Evolutionary conservation across 2,888 invertebrate genomes (phyloP).

Genomic region (Eristalinus aeneus): DNA sequence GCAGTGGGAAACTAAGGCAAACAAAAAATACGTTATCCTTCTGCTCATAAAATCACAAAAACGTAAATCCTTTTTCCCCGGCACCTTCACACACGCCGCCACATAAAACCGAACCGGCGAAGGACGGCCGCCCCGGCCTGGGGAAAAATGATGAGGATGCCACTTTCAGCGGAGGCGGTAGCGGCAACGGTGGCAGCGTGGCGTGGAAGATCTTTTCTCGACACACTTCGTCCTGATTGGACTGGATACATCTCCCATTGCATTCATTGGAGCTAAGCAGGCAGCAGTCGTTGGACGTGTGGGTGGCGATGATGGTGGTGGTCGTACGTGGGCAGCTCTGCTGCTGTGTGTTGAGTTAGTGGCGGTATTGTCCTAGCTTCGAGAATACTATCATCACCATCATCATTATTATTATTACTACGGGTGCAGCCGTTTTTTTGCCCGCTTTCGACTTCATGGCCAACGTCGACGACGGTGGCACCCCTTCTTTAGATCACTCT

Average conservation of each 20-base stretch:
- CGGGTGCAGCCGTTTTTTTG: conserved; percentile 38
- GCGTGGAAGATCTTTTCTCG: not conserved
- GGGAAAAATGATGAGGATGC: conserved; percentile 57
- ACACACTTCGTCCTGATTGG: conserved; percentile 44
- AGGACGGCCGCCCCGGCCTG: conserved; percentile 5
- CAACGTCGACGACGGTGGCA: not conserved
- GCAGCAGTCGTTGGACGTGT: not conserved
- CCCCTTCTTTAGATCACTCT: not conserved
- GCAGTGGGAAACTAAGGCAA: not conserved
- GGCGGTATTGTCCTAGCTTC: conserved; percentile 61
- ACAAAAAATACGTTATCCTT: conserved; percentile 51
- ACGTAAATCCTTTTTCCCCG: conserved; percentile 64
- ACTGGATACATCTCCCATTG: conserved; percentile 51
- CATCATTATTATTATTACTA: conserved; percentile 60
- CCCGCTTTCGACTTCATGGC: not conserved
- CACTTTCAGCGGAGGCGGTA: conserved; percentile 37
- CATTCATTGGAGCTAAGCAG: conserved; percentile 5
- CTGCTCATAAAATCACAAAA: conserved; percentile 61
- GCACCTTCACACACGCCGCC: conserved; percentile 41
- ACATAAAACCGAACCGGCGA: conserved; percentile 39
- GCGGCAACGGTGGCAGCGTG: too few relatives aligned
- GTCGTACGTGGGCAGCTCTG: not conserved
- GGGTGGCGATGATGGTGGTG: not conserved
- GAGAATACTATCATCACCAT: conserved; percentile 56
- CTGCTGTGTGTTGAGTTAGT: conserved; percentile 42